Evolutionary conservation across 2,113 vertebrate genomes (phyloP).

Genomic region (Puntigrus tetrazona): DNA sequence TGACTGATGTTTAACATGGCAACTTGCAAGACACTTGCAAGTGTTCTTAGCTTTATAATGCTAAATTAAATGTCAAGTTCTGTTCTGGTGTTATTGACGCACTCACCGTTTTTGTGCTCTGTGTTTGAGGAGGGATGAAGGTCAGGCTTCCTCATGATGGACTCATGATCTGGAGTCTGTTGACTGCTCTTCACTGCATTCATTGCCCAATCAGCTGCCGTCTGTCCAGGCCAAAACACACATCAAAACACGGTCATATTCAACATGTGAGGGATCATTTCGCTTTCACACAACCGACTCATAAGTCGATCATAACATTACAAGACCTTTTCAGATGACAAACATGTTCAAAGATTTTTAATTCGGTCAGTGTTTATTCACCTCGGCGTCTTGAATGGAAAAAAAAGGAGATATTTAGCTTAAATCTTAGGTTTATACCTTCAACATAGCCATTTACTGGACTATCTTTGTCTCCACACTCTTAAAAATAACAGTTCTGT

Average conservation of each 20-base stretch:
- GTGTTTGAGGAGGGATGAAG: slow-evolving; percentile 55
- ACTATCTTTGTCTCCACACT: not conserved
- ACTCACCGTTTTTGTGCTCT: slow-evolving; percentile 69
- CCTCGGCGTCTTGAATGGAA: not conserved
- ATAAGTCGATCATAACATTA: not conserved
- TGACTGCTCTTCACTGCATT: slow-evolving; percentile 64
- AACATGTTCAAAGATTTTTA: no score
- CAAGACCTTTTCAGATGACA: no score
- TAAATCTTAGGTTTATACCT: not conserved
- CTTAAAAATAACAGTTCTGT: not conserved
- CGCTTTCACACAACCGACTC: slow-evolving; percentile 16
- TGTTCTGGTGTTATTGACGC: not conserved
- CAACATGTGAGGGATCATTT: slow-evolving; percentile 5
- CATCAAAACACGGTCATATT: slow-evolving; percentile 27
- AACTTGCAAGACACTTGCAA: not conserved
- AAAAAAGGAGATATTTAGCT: not conserved
- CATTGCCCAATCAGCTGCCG: slow-evolving; percentile 66
- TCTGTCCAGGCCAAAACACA: slow-evolving; percentile 45
- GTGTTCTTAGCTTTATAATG: not conserved
- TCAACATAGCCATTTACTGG: not conserved
- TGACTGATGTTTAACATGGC: not conserved
- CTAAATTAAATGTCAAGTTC: not conserved
- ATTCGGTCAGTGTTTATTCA: no score
- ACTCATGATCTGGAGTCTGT: slow-evolving; percentile 21
- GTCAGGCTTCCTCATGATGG: slow-evolving; percentile 56